Percentiles rank a stretch among this genome's conserved stretches.
phyloP scores from a whole-genome alignment of 2,888 invertebrate species.

The Drosophila formosana region DNA sequence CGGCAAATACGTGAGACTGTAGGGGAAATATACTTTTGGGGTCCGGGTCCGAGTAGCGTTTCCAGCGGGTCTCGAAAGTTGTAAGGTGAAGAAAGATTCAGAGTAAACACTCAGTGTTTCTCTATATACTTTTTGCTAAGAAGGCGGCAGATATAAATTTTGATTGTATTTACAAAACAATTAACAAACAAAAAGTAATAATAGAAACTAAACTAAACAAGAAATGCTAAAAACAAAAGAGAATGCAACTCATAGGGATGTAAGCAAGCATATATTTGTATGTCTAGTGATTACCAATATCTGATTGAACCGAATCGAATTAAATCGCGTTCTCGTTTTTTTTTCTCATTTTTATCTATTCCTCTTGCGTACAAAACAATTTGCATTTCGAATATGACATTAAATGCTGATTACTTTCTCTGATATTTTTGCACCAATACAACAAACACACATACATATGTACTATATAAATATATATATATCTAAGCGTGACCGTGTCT shows the following conservation, averaged over 20 bases:
- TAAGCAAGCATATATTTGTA: conserved; percentile 50
- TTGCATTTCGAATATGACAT: conserved; percentile 36
- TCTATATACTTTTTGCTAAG: conserved; percentile 3
- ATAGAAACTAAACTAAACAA: conserved; percentile 27
- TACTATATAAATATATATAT: conserved; percentile 9
- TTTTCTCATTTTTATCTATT: conserved; percentile 7
- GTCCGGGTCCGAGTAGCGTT: neutral
- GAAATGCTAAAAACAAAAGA: conserved; percentile 19
- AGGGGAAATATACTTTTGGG: conserved; percentile 30
- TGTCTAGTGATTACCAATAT: conserved; percentile 18
- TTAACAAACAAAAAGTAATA: conserved; percentile 29
- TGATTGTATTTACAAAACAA: conserved; percentile 67
- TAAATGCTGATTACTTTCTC: conserved; percentile 35
- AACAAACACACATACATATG: conserved; percentile 14
- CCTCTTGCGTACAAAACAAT: conserved; percentile 30
- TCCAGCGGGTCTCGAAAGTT: conserved; percentile 1
- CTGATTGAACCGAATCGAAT: conserved; percentile 1
- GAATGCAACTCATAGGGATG: conserved; percentile 35
- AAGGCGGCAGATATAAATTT: conserved; percentile 60
- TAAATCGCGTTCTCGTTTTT: conserved; percentile 24
- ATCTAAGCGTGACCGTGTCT: conserved; percentile 5
- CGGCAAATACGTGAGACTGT: conserved; percentile 77
- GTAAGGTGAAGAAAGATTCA: conserved; percentile 20
- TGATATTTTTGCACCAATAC: conserved; percentile 16
- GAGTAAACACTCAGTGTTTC: conserved; percentile 5